Evolutionary conservation across 2,113 vertebrate species (phyloP).

Genomic region (Plectropomus leopardus): DNA sequence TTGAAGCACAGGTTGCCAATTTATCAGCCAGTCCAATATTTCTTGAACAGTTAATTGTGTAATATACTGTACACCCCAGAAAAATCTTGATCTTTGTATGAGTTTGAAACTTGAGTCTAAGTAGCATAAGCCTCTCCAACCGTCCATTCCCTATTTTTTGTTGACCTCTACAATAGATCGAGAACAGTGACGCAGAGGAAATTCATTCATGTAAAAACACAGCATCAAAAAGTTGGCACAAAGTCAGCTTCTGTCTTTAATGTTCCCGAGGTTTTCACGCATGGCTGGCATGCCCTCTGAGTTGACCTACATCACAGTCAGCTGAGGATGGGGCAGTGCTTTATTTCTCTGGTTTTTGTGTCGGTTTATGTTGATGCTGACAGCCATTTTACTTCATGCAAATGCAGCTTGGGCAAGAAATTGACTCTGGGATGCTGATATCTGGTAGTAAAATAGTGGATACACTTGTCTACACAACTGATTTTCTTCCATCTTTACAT

Average conservation of each 20-base stretch:
- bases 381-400: slow-evolving; percentile 18
- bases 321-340: background rate
- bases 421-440: slow-evolving; percentile 4
- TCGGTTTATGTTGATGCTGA: background rate
- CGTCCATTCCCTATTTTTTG: background rate
- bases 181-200: background rate
- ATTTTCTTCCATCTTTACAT: background rate
- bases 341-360: background rate
- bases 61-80: background rate
- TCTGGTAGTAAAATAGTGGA: background rate
- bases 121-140: background rate
- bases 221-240: slow-evolving; percentile 20
- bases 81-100: background rate
- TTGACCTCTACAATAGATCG: slow-evolving; percentile 14
- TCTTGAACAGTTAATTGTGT: background rate
- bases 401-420: slow-evolving; percentile 8
- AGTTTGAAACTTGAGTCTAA: background rate
- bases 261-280: slow-evolving; percentile 19
- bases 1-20: background rate
- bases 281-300: slow-evolving; percentile 24
- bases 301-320: slow-evolving; percentile 25
- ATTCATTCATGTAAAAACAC: background rate
- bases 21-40: background rate
- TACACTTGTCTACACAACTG: background rate
- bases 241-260: slow-evolving; percentile 14